Evolutionary conservation across 2,888 invertebrate genomes (phyloP).

Genomic region (Psylliodes chrysocephalus): DNA sequence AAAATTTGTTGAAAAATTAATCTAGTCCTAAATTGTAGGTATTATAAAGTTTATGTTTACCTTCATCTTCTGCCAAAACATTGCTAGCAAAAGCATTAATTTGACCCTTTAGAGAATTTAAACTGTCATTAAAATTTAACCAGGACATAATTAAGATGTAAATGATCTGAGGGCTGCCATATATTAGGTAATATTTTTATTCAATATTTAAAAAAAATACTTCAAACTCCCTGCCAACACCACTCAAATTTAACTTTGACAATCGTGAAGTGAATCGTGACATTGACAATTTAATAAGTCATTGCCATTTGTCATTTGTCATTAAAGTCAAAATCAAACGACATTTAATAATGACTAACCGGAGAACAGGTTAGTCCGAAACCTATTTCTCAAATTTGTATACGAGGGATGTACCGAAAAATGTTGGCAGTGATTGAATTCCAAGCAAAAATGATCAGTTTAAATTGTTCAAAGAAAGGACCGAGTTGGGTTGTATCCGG

Average conservation of each 20-base stretch:
- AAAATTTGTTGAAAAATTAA: slow-evolving; percentile 11
- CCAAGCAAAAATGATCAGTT: no score
- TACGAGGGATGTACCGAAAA: no score
- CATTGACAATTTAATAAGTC: background rate
- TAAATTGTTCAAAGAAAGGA: no score
- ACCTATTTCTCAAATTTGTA: no score
- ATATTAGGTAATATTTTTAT: slow-evolving; percentile 2
- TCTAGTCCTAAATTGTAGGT: slow-evolving; percentile 29
- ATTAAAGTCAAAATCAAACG: no score
- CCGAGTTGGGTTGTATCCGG: no score
- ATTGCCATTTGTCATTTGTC: no score
- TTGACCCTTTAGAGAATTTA: slow-evolving; percentile 84
- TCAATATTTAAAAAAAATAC: slow-evolving; percentile 10
- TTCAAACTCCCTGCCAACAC: slow-evolving; percentile 29
- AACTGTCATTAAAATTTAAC: slow-evolving; percentile 74
- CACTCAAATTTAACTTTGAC: slow-evolving; percentile 30
- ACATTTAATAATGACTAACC: no score
- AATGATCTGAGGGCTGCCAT: slow-evolving; percentile 3
- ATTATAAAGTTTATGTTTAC: slow-evolving; percentile 56
- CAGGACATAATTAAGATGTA: slow-evolving; percentile 69
- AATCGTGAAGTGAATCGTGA: slow-evolving; percentile 1
- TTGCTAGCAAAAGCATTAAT: slow-evolving; percentile 89
- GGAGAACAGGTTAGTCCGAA: no score
- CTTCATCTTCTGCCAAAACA: slow-evolving; percentile 79
- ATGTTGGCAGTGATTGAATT: no score